These are phyloP conservation scores for Drosophila longiperda DNA, from an alignment of 2,888 invertebrate genomes.

Conservation along the genomic window DNA sequence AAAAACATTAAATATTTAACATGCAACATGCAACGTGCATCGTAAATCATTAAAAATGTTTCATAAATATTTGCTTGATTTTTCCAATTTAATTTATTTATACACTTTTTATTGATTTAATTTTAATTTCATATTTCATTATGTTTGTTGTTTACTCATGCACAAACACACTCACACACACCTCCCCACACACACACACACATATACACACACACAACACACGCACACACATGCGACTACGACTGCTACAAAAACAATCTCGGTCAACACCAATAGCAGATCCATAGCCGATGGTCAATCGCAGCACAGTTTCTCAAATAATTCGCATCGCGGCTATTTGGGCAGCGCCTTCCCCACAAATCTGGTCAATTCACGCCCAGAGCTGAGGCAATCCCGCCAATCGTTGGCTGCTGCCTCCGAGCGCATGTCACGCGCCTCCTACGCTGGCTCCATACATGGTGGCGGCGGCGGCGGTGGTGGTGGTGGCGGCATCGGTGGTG, in stretches of 20 bases:
- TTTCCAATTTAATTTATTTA: conserved; percentile 38
- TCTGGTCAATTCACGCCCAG: conserved; percentile 91
- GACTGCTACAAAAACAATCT: conserved; percentile 1
- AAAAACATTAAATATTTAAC: neutral
- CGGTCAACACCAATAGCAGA: conserved; percentile 82
- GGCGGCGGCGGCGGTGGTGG: conserved; percentile 51
- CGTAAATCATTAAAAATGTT: conserved; percentile 21
- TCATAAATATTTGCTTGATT: conserved; percentile 35
- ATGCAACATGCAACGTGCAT: neutral
- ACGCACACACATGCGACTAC: conserved; percentile 17
- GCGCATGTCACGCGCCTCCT: conserved; percentile 91
- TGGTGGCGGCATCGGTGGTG: conserved; percentile 58
- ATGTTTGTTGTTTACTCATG: conserved; percentile 48
- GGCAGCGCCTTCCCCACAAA: conserved; percentile 90
- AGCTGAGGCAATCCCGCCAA: conserved; percentile 94
- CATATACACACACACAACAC: conserved; percentile 24
- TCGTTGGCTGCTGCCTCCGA: conserved; percentile 93
- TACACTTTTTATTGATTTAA: conserved; percentile 35
- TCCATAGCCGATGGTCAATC: conserved; percentile 95
- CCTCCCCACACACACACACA: conserved; percentile 14
- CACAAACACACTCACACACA: conserved; percentile 18
- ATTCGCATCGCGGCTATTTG: conserved; percentile 90
- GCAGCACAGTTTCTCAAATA: conserved; percentile 94
- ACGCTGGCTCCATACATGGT: conserved; percentile 88
- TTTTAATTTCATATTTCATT: conserved; percentile 53